Base-by-base conservation (phyloP, 1,140 invertebrate species). In the Brachystomella parvula region DNA sequence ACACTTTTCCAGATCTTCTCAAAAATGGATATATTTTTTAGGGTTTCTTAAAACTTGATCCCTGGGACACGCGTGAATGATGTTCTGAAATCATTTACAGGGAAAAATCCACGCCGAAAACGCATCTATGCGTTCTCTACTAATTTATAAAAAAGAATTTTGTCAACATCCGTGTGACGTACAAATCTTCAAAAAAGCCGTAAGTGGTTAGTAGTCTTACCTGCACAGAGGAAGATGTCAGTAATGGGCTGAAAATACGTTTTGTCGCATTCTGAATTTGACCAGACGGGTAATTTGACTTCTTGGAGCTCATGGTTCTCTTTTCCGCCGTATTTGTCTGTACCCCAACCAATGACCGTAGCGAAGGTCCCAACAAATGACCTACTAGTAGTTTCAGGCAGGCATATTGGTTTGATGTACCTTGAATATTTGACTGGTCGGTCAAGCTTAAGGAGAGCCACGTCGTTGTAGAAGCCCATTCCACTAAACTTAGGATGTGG, bases 171-270 rank as follows among this genome's bases (percentile, higher is more conserved):
- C n/a, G n/a, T n/a, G n/a, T n/a, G n/a, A n/a, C n/a, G n/a, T n/a
- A n/a, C n/a, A n/a, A n/a, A n/a, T n/a, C n/a, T n/a, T n/a, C n/a
- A n/a, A n/a, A n/a, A n/a, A n/a, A n/a, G n/a, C n/a, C n/a, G n/a
- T n/a, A n/a, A n/a, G n/a, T n/a, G n/a, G n/a, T n/a, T n/a, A n/a
- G n/a, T n/a, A n/a, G n/a, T n/a, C n/a, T n/a, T n/a, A n/a, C n/a
- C 92, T 32, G 93, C 92, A 75, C 93, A 96, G 1, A 96, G 78
- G 78, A 95, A 95, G 67, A 89, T 91, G 32, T 87, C 85, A 1
- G 89, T 94, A 68, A 96, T 95, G 3, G 89, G 89, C 75, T 95
- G 92, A 78, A 92, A 92, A 77, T 94, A 94, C 15, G 90, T 89
- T 47, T 85, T 81, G 77, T 94, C 88, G 75, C 92, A 93, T 72